Evolutionary conservation across 2,797 vertebrate genomes (phyloP).

Genomic region (Crax fasciolata): DNA sequence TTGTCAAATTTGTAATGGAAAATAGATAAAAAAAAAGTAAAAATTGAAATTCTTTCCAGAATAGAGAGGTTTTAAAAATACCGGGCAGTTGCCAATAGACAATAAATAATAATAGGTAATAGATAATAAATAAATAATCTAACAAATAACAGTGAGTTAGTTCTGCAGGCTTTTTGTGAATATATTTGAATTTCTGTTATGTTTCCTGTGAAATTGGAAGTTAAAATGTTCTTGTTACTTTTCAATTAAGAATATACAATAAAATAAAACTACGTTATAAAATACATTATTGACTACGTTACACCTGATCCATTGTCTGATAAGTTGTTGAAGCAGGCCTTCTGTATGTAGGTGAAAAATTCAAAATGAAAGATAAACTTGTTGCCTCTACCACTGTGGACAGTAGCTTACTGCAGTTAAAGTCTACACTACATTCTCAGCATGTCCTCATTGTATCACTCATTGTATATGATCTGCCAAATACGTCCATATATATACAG

Average conservation of each 20-base stretch:
- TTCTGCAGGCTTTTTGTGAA: background rate
- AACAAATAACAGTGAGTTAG: background rate
- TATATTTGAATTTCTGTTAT: background rate
- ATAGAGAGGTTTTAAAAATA: background rate
- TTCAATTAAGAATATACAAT: background rate
- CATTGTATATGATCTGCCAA: background rate
- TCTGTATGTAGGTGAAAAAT: background rate
- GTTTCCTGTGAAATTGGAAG: background rate
- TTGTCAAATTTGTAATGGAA: background rate
- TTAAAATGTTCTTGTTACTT: background rate
- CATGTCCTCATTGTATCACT: fast-evolving
- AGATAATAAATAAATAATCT: background rate
- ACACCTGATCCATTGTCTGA: background rate
- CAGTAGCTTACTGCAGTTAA: background rate
- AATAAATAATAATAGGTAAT: background rate
- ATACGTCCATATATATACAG: background rate
- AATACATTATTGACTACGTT: background rate
- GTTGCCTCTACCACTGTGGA: background rate
- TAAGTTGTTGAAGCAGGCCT: background rate
- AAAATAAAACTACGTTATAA: background rate
- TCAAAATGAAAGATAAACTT: background rate
- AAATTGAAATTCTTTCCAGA: background rate
- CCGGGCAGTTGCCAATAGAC: background rate
- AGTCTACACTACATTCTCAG: background rate
- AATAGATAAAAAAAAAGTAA: background rate